A percentile compares a stretch with the other conserved stretches of the same genome.
These are phyloP conservation scores for Cavia aperea DNA, from an alignment of 2,113 vertebrate genomes.

Conservation along the genomic window DNA sequence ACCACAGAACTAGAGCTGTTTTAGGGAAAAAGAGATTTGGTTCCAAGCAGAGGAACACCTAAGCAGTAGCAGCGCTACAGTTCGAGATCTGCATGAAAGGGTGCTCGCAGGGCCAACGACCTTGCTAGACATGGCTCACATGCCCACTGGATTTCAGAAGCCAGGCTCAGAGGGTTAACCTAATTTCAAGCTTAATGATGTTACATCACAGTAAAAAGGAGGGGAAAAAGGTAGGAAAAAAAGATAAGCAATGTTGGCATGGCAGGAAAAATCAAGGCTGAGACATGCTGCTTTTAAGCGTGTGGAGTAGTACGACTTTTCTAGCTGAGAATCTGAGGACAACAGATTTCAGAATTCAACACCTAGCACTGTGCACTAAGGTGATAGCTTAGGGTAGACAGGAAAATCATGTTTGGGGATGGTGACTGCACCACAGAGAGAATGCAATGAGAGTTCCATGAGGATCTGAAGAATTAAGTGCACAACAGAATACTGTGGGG, in stretches of 20 bases:
- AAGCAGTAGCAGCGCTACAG: not conserved
- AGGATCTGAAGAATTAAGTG: not conserved
- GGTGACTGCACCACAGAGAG: not conserved
- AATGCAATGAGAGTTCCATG: not conserved
- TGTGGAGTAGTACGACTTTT: not conserved
- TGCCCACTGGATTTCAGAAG: not conserved
- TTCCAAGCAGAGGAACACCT: not conserved
- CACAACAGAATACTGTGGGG: not conserved
- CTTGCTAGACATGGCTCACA: too few relatives aligned
- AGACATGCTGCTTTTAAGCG: not conserved
- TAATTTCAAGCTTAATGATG: not conserved
- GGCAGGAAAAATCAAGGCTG: not conserved
- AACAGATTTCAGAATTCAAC: not conserved
- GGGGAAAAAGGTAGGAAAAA: not conserved
- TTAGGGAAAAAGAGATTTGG: not conserved
- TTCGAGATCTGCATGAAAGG: not conserved
- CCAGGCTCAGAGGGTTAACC: not conserved
- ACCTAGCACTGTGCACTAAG: not conserved
- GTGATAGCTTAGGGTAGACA: not conserved
- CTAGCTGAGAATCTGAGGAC: not conserved
- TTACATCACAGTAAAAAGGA: not conserved
- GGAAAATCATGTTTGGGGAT: not conserved
- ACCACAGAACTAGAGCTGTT: not conserved
- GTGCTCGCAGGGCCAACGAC: not conserved
- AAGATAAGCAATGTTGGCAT: too few relatives aligned